phyloP scores from a whole-genome alignment of 2,888 invertebrate species.

The Brachyptera putata region DNA sequence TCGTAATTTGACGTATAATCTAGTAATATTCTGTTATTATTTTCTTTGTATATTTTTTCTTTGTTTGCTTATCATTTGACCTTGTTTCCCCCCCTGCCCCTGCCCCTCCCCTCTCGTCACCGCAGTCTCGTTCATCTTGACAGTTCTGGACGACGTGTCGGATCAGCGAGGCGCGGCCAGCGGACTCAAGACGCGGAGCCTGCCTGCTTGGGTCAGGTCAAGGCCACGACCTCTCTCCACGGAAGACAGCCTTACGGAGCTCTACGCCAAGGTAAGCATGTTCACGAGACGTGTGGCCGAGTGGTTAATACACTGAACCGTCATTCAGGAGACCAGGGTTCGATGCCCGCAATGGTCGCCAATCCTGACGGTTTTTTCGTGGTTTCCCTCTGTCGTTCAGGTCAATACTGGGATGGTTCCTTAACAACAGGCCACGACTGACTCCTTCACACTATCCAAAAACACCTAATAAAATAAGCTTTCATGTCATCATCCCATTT shows the following conservation, averaged over 20 bases:
- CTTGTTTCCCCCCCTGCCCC: slow-evolving; percentile 15
- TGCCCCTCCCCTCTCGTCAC: background rate
- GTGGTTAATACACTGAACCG: no score
- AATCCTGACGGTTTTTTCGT: no score
- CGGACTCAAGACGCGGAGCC: slow-evolving; percentile 58
- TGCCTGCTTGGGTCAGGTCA: slow-evolving; percentile 68
- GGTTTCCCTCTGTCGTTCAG: no score
- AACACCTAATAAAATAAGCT: no score
- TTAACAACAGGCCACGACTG: no score
- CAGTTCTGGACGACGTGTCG: slow-evolving; percentile 60
- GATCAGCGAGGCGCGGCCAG: slow-evolving; percentile 44
- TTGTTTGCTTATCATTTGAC: slow-evolving; percentile 29
- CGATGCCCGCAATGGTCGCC: no score
- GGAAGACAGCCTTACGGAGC: slow-evolving; percentile 63
- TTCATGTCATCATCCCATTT: no score
- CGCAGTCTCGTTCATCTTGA: slow-evolving; percentile 33
- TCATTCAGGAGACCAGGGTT: no score
- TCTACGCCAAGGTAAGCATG: slow-evolving; percentile 60
- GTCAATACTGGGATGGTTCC: no score
- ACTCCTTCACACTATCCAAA: no score
- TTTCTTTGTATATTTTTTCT: slow-evolving; percentile 26
- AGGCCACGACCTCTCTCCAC: slow-evolving; percentile 64
- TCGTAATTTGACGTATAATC: slow-evolving; percentile 12
- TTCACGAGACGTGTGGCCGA: background rate
- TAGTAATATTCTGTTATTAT: slow-evolving; percentile 6